Base-by-base conservation (phyloP, 2,797 vertebrate genomes). In the Leptatherina wallacei region DNA sequence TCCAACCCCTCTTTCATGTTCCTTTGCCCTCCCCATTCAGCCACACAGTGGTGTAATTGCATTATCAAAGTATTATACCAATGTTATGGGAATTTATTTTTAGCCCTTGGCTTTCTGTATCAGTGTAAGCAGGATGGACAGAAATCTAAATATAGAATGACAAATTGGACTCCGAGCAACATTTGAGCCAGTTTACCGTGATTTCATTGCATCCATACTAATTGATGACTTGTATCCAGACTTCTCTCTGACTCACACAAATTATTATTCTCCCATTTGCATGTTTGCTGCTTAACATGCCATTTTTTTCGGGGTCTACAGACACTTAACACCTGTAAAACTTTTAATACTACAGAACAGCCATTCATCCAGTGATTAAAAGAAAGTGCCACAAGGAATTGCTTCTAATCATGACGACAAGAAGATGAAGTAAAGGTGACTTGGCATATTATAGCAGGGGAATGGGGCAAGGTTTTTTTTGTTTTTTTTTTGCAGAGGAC, bases 31-130 rank as follows among this genome's bases (percentile, higher is more conserved):
- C 78, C 82, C 78, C 64, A 71, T 85, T 84, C 89, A 90, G 60
- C 75, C 82, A 83, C 67, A 38, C 78, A 84, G 69, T 74, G 83
- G 61, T 81, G 85, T 90, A 87, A 91, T 92, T 91, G 83, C 82
- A 88, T 89, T 91, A 91, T 91, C 88, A 87, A 88, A 87, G 79
- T 78, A 81, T 81, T 80, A 84, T 74, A 74, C 71, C 55, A 42
- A 82, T 72, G 20, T 82, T 71, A 65, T 73, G 71, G 65, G 73
- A 78, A 78, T 83, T 42, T 92, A 89, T 87, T 91, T 92, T 89
- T 91, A 89, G 89, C 83, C 77, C 24, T 32, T 60, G 72, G 79
- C 72, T 85, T 80, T 80, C 52, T 76, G 40, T 65, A 76, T 73
- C 65, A 69, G 74, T 69, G 71, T 70, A 69, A 82, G 47, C 49